Conservation (phyloP, 2,113 vertebrate genomes). For the Andinoacara biseriatus region DNA sequence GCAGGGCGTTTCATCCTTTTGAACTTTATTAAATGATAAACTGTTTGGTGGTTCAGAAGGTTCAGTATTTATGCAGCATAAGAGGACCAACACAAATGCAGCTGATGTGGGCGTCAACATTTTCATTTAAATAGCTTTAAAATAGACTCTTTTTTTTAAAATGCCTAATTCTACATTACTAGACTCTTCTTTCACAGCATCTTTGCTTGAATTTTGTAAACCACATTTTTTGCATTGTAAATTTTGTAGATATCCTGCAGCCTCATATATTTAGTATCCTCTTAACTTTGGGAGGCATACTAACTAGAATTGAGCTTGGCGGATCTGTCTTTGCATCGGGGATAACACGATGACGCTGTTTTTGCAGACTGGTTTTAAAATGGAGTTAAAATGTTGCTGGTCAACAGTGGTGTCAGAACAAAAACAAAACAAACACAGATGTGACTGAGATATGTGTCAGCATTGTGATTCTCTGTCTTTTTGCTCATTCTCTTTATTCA, state of each 20-base stretch:
- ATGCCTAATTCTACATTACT: neutral
- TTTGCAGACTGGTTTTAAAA: neutral
- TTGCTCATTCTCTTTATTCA: conserved; percentile 80
- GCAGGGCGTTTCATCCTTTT: too few species aligned
- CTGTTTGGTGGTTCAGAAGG: too few species aligned
- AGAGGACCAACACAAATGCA: too few species aligned
- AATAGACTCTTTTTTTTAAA: neutral
- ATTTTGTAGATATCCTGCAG: neutral
- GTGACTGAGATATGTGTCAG: conserved; percentile 41
- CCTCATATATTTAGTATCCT: neutral
- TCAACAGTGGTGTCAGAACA: neutral
- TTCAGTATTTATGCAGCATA: too few species aligned
- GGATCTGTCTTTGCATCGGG: neutral
- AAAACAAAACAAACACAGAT: conserved; percentile 34
- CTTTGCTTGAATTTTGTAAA: neutral
- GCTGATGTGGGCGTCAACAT: neutral
- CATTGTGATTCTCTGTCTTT: conserved; percentile 55
- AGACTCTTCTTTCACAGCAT: neutral
- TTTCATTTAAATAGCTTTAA: neutral
- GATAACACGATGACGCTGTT: neutral
- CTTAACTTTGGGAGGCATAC: neutral
- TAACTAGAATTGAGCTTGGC: too few species aligned
- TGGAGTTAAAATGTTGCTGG: neutral
- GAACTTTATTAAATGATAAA: too few species aligned
- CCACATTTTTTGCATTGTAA: neutral